phyloP scores from a whole-genome alignment of 2,797 vertebrate species.

The Aphelocoma californica region DNA sequence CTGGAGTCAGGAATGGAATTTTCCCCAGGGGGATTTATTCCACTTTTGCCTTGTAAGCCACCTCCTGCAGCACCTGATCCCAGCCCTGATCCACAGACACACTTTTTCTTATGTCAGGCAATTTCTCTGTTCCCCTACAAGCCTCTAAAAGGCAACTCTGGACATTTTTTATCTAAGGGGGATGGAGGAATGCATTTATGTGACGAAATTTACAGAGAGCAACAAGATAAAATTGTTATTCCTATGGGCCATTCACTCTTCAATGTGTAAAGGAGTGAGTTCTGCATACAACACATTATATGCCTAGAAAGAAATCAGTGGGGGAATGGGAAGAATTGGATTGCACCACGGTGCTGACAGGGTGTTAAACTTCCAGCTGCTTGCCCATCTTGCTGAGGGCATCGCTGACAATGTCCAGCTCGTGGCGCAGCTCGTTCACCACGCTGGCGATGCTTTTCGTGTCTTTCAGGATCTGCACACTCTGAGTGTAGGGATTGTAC shows the following conservation, averaged over 20 bases:
- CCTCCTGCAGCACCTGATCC: neutral
- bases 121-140: neutral
- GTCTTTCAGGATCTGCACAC: conserved; percentile 91
- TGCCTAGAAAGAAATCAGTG: neutral
- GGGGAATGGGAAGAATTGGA: neutral
- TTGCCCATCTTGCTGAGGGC: conserved; percentile 90
- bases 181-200: neutral
- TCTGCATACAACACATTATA: neutral
- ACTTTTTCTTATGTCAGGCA: neutral
- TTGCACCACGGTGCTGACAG: neutral
- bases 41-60: neutral
- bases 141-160: neutral
- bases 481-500: conserved; percentile 96
- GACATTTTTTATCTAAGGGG: neutral
- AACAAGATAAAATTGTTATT: neutral
- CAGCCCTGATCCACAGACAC: neutral
- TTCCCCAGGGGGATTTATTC: neutral
- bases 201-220: neutral
- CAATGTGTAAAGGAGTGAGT: neutral
- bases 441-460: conserved; percentile 87
- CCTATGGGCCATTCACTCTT: neutral
- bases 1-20: neutral
- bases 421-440: conserved; percentile 90
- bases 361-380: conserved; percentile 82
- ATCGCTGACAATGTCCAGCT: conserved; percentile 90